A percentile compares a stretch with the other conserved stretches of the same genome.
Conservation (phyloP, 1,140 invertebrate species). For the Drosophila ficusphila region DNA sequence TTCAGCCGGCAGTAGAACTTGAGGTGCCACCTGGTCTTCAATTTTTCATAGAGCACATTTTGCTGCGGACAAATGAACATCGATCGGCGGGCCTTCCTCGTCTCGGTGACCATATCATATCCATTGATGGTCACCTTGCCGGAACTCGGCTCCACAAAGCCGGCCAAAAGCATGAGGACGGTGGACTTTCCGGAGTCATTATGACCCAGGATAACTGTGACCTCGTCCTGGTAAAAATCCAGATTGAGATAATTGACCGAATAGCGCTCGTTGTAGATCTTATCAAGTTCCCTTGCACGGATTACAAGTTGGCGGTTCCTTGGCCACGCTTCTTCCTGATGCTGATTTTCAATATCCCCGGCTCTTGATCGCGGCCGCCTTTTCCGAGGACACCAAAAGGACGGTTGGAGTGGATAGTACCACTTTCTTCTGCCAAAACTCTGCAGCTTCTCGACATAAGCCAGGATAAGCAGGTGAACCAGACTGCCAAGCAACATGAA, state of each 20-base stretch:
- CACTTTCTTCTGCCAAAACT: slow-evolving; percentile 87
- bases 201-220: slow-evolving; percentile 90
- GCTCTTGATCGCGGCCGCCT: neutral
- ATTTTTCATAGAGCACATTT: slow-evolving; percentile 94
- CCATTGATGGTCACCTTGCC: slow-evolving; percentile 88
- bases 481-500: slow-evolving; percentile 87
- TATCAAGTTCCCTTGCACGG: slow-evolving; percentile 84
- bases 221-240: slow-evolving; percentile 89
- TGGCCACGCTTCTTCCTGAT: neutral
- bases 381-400: slow-evolving; percentile 81
- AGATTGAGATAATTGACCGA: slow-evolving; percentile 90
- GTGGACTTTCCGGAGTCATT: slow-evolving; percentile 86
- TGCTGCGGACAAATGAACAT: slow-evolving; percentile 96
- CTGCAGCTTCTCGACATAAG: slow-evolving; percentile 90
- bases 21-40: slow-evolving; percentile 95
- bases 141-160: slow-evolving; percentile 87
- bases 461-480: slow-evolving; percentile 87
- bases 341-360: slow-evolving; percentile 5
- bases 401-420: slow-evolving; percentile 89
- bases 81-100: neutral
- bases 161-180: slow-evolving; percentile 88
- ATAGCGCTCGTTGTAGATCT: slow-evolving; percentile 84
- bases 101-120: slow-evolving; percentile 86
- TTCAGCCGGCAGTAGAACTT: slow-evolving; percentile 54
- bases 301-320: slow-evolving; percentile 15